These are phyloP conservation scores for Drosophila kanekoi DNA, from an alignment of 2,888 invertebrate species.

Conservation along the genomic window DNA sequence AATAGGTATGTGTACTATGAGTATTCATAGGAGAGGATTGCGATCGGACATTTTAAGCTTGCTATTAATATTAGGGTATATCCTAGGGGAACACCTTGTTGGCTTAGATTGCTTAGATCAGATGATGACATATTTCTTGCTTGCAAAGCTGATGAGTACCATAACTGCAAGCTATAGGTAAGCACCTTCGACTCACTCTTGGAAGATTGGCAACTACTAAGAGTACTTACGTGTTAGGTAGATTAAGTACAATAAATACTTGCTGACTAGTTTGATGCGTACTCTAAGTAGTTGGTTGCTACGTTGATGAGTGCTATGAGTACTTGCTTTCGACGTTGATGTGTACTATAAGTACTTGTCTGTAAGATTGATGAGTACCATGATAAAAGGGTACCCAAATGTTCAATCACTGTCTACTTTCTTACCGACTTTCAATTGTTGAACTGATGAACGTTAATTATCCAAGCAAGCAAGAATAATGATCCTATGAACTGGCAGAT, in stretches of 20 bases:
- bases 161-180: not conserved
- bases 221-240: not conserved
- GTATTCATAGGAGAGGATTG: too few relatives aligned
- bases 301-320: not conserved
- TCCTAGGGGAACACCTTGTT: too few relatives aligned
- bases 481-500: constrained; percentile 33
- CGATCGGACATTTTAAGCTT: not conserved
- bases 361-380: not conserved
- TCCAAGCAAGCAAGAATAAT: constrained; percentile 42
- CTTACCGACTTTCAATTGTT: constrained; percentile 37
- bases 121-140: too few relatives aligned
- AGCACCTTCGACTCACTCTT: not conserved
- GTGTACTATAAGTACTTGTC: not conserved
- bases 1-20: too few relatives aligned
- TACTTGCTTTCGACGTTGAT: not conserved
- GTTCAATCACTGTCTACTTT: constrained; percentile 4
- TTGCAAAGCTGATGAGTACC: not conserved
- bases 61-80: not conserved
- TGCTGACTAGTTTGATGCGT: not conserved
- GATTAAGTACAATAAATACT: not conserved
- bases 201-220: not conserved
- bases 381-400: not conserved
- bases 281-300: not conserved
- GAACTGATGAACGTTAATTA: constrained; percentile 53
- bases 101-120: too few relatives aligned